These are phyloP conservation scores for Calephelis virginiensis DNA, from an alignment of 1,140 invertebrate genomes.

Conservation along the genomic window DNA sequence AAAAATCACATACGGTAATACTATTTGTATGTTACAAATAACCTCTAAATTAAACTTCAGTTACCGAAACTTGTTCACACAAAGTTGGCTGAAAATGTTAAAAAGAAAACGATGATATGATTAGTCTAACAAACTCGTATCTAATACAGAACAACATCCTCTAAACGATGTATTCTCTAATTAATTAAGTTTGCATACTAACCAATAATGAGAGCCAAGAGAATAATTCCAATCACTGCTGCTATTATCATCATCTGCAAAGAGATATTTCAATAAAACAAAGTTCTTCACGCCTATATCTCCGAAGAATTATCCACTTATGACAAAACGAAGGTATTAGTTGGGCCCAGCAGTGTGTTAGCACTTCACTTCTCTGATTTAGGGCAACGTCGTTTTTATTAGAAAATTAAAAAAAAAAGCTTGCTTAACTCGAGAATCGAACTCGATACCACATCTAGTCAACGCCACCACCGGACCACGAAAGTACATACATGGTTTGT, in stretches of 20 bases:
- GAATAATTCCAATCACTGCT: conserved; percentile 91
- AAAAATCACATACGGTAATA: conserved; percentile 65
- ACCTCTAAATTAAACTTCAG: conserved; percentile 70
- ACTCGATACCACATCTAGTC: too few relatives aligned
- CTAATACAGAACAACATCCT: conserved; percentile 42
- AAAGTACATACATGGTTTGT: too few relatives aligned
- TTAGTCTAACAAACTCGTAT: conserved; percentile 61
- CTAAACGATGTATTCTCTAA: conserved; percentile 34
- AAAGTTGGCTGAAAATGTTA: conserved; percentile 84
- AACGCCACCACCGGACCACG: too few relatives aligned
- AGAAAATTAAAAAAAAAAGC: too few relatives aligned
- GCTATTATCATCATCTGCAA: conserved; percentile 95
- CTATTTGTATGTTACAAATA: conserved; percentile 75
- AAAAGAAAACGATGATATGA: conserved; percentile 63
- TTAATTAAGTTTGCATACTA: conserved; percentile 70
- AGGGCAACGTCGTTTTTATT: too few relatives aligned
- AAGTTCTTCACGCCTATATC: neutral
- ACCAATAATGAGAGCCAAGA: conserved; percentile 94
- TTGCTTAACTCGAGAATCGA: too few relatives aligned
- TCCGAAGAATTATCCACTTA: too few relatives aligned
- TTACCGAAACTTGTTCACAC: conserved; percentile 82
- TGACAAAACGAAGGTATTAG: too few relatives aligned
- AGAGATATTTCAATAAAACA: neutral
- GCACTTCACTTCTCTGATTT: too few relatives aligned
- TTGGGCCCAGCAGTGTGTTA: too few relatives aligned